Base-by-base conservation (phyloP, 2,888 invertebrate species). In the Myathropa florea region DNA sequence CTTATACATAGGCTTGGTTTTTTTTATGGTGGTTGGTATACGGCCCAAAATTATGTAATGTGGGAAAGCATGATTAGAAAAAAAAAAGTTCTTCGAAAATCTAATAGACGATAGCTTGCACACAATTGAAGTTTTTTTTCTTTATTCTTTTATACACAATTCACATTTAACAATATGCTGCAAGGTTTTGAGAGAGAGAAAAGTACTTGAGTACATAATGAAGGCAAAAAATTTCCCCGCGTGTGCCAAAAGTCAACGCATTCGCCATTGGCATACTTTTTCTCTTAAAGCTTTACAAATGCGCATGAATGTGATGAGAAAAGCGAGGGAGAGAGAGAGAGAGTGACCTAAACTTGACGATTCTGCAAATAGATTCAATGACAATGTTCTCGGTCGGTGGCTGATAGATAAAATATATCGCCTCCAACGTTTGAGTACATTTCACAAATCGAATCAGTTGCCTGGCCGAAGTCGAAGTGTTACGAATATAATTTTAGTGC, bases 391-490 rank as follows among this genome's bases (percentile, higher is more conserved):
- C 78, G 65, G 65, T 39, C 67, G 72, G 68, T 70, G 14, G 60
- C 59, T 23, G 53, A 30, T 76, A 39, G 59, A 30, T 24, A 67
- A 28, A 79, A 36, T 78, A 68, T 68, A 61, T 61, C 72, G 33
- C 57, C 67, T 77, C 70, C 70, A 73, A 68, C 77, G 88, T 88
- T 73, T 80, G 78, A 60, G 60, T 78, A 81, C 72, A 85, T 89
- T 90, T 90, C 91, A 91, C 88, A 91, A 71, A 91, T 90, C 91
- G 90, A 90, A 90, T 91, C 88, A 91, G 90, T 91, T 89, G 90
- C 90, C 90, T 90, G 90, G 89, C 91, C 91, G 90, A 90, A 90
- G 89, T 90, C 88, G 88, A 88, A 83, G 83, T 81, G 84, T 83
- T 75, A 87, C 89, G 89, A 90, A 90, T 91, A 90, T 88, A 89